Base-by-base conservation (phyloP, 2,888 invertebrate species). In the Pristionchus exspectatus region DNA sequence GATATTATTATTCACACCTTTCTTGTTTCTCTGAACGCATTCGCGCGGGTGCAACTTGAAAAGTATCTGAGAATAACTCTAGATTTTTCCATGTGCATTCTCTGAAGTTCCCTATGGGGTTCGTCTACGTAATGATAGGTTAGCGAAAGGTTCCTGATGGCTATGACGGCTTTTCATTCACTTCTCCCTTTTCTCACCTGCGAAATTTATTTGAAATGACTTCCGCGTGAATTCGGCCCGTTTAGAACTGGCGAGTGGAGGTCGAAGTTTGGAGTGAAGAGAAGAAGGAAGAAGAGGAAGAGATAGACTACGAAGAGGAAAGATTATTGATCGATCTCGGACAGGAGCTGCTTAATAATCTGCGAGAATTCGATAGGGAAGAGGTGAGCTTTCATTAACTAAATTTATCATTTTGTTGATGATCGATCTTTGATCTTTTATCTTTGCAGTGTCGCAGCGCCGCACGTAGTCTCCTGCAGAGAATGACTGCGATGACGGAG, bases 341-440 rank as follows among this genome's bases (percentile, higher is more conserved):
- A 12, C 14, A 50, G 27, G 50, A 81, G 21, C 27, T 81, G 81
- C 50, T 81, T 9, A 16, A 14, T n/a, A 81, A 81, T 54, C 50
- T 81, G 50, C 81, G 54, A 81, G n/a, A 21, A 27, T 81, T 81
- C 81, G 27, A 54, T 2, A 50, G 50, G 50, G 81, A 81, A 54
- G 50, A 81, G 81, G 81, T 81, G 9, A n/a, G 81, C n/a, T 0
- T 44, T 38, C 4, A 44, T 24, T 44, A 0, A 4, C 2, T 44
- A 4, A 44, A 0, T 14, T 33, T n/a, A n/a, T 16, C 30, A n/a
- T 50, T 12, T 81, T 10, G 4, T 44, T 54, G 1, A n/a, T n/a
- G n/a, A n/a, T n/a, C n/a, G n/a, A n/a, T n/a, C n/a, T n/a, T 81
- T 81, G 81, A 81, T 81, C 81, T 54, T 81, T 81, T 54, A 81